Conservation (phyloP, 2,113 vertebrate species). For the Cryptomyrus ogoouensis region DNA sequence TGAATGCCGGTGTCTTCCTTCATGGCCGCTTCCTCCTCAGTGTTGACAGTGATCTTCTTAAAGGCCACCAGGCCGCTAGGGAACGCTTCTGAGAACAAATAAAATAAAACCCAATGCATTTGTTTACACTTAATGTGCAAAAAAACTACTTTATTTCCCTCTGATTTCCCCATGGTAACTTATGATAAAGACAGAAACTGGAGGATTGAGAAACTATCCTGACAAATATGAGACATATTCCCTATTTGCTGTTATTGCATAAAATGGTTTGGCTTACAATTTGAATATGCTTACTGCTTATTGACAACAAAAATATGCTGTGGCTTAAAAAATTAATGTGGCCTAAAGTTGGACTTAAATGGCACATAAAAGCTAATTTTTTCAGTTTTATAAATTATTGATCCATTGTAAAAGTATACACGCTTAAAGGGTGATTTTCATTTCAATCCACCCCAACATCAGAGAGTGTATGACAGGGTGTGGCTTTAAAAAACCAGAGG, state of each 20-base stretch:
- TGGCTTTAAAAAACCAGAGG: not conserved
- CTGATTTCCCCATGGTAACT: not conserved
- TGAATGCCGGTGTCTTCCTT: conserved; percentile 94
- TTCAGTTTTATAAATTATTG: not conserved
- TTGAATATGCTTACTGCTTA: not conserved
- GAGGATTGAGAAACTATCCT: not conserved
- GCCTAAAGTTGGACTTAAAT: not conserved
- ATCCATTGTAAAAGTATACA: not conserved
- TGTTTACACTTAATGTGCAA: not conserved
- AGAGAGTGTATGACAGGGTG: not conserved
- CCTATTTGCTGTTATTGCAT: not conserved
- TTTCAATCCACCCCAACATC: not conserved
- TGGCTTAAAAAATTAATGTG: not conserved
- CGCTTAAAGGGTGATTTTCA: not conserved
- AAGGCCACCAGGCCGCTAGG: conserved; percentile 80
- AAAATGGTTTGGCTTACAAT: not conserved
- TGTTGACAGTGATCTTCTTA: conserved; percentile 85
- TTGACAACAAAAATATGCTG: not conserved
- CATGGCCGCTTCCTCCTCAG: conserved; percentile 95
- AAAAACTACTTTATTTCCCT: not conserved
- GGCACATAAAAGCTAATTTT: not conserved
- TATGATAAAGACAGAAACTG: not conserved
- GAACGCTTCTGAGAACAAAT: conserved; percentile 69
- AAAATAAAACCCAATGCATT: not conserved
- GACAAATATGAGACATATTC: not conserved